Base-by-base conservation (phyloP, 2,888 invertebrate genomes). In the Hirudinaria manillensis region DNA sequence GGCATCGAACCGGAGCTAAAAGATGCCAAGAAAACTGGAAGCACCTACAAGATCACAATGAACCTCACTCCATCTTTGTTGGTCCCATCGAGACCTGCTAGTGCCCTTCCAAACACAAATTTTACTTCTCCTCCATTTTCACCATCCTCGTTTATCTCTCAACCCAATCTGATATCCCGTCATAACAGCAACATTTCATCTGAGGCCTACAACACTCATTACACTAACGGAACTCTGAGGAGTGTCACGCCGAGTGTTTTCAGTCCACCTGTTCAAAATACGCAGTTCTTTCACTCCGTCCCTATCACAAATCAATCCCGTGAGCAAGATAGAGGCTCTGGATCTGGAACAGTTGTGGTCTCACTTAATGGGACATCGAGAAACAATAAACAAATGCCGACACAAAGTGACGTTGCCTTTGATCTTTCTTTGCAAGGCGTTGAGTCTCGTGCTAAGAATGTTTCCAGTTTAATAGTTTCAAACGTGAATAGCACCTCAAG, bases 1-100 rank as follows among this genome's bases (percentile, higher is more conserved):
- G 78, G 67, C 10, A 66, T 78, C 10, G 77, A 78, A 34, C 77
- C 77, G 3, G 77, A 77, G 24, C 70, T 78, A 27, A 66, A 65
- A 56, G 75, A 78, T 45, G 77, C 74, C 6, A 53, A 78, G 53
- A 77, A 76, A 68, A 61, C 67, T 0, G 77, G 77, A 19, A 73
- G 75, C 7, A 65, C 55, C 32, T 78, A 78, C 71, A 75, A 77
- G 45, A 75, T 78, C 19, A 75, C 75, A 19, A 67, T 78, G 75
- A 77, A 75, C 27, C 53, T 78, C 24, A 76, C 74, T 24, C 61
- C 75, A 45, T n/a, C 32, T 34, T 27, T 74, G 13, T n/a, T 71
- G n/a, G 55, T 56, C 13, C 19, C 73, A 21, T 56, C 73, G 6
- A 61, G 73, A 65, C 36, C 73, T 21, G 27, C 65, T 19, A 73